Percentiles rank a stretch among this genome's conserved stretches.
Conservation (phyloP, 2,797 vertebrate species). For the Lepidocolaptes lacrymiger region DNA sequence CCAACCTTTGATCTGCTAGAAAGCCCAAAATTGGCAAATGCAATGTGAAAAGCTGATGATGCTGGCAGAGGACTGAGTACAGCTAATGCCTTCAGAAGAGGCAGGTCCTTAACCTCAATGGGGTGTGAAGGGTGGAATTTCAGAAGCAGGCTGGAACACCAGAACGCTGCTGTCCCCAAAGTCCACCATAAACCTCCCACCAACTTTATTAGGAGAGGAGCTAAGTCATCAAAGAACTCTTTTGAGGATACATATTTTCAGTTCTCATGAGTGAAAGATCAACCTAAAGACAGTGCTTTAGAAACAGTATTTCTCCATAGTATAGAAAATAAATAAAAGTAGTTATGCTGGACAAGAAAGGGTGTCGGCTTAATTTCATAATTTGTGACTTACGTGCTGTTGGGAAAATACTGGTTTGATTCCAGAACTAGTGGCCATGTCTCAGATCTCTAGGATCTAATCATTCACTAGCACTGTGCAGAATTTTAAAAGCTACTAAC, state of each 20-base stretch:
- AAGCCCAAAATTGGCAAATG: background rate
- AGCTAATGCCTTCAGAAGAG: background rate
- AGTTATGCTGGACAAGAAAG: background rate
- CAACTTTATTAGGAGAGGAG: background rate
- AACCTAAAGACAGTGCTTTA: background rate
- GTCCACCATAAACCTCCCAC: conserved; percentile 1
- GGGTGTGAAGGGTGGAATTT: conserved; percentile 21
- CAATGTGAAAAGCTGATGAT: background rate
- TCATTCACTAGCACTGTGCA: background rate
- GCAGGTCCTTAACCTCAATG: background rate
- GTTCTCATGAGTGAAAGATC: background rate
- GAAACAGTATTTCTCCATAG: background rate
- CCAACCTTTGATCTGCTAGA: background rate
- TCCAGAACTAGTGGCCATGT: background rate
- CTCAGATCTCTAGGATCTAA: background rate
- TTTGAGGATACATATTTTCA: background rate
- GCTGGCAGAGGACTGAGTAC: background rate
- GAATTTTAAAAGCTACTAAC: background rate
- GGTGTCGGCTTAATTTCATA: background rate
- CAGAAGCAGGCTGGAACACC: background rate
- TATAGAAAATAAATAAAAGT: background rate
- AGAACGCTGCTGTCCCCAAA: background rate
- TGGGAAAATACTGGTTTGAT: background rate
- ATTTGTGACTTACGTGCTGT: background rate
- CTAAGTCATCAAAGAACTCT: background rate